Evolutionary conservation across 2,888 invertebrate species (phyloP).

Genomic region (Villa cingulata): DNA sequence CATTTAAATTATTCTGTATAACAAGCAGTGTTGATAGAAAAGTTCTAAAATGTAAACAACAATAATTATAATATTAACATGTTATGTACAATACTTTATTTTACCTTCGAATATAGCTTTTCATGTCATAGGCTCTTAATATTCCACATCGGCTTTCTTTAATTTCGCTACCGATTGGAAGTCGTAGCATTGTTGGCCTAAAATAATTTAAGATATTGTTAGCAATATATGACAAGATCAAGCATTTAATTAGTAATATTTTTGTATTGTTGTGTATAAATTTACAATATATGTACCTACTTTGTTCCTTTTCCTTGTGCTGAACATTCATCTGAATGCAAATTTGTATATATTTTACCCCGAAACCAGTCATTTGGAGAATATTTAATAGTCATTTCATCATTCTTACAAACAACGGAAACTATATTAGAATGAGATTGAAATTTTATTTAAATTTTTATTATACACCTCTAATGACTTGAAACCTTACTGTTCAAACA

Average conservation of each 20-base stretch:
- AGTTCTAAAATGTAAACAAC: constrained; percentile 39
- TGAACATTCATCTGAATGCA: constrained; percentile 59
- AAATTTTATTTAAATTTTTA: constrained; percentile 1
- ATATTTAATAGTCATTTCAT: constrained; percentile 54
- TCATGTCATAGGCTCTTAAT: constrained; percentile 33
- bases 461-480: background rate
- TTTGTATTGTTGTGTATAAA: too few species aligned
- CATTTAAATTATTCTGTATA: constrained; percentile 70
- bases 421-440: constrained; percentile 40
- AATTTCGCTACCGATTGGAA: constrained; percentile 31
- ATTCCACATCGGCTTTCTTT: constrained; percentile 33
- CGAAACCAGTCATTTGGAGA: constrained; percentile 46
- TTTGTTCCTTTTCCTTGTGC: constrained; percentile 42
- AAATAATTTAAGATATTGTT: background rate
- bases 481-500: constrained; percentile 63
- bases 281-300: constrained; percentile 6
- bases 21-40: constrained; percentile 63
- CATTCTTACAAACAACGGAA: constrained; percentile 60
- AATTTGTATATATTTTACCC: constrained; percentile 69
- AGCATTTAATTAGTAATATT: too few species aligned
- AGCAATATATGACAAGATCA: background rate
- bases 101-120: constrained; percentile 27
- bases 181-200: constrained; percentile 21
- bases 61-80: background rate
- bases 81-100: background rate